Base-by-base conservation (phyloP, 2,113 vertebrate species). In the Toxotes jaculatrix region DNA sequence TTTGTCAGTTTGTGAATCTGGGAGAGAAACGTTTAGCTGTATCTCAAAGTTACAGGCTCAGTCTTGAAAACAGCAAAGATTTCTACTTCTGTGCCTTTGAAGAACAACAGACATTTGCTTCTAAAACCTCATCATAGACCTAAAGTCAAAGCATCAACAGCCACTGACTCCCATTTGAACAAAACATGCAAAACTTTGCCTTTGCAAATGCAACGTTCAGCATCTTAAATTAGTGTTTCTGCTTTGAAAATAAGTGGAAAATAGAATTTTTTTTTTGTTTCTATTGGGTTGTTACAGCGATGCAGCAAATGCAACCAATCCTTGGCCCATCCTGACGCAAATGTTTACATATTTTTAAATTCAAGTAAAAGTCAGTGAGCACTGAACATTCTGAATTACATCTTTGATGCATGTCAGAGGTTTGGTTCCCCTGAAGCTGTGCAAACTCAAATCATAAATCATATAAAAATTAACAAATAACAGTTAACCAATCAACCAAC, bases 401-500 rank as follows among this genome's bases (percentile, higher is more conserved):
- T 17, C 17, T 49, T 49, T 49, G 13, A 4, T 17, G 45, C 45
- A 31, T 49, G 23, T 36, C 47, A 49, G 32, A 13, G 21, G 11
- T 62, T 32, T n/a, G n/a, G 60, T 62, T 19, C 36, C 0, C 49
- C 49, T 79, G 6, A 45, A 40, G 13, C n/a, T 32, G 4, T 5
- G 10, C 8, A 27, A 23, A 43, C 55, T 43, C 42, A 2, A 12
- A 11, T 11, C 2, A 31, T 31, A 16, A 16, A 17, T 40, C 1
- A 36, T 45, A 10, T 65, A 3, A 74, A 69, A 45, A 5, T 12
- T 12, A 51, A 47, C 3, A 0, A 42, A 32, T 27, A 27, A 27
- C 27, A 27, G 27, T 31, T 11, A 36, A 31, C 51, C n/a, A 55
- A 31, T 40, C 0, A 23, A 70, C 69, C 57, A 0, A 99, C 98